Conservation (phyloP, 2,888 invertebrate genomes). For the Eupelmus urozonus region DNA sequence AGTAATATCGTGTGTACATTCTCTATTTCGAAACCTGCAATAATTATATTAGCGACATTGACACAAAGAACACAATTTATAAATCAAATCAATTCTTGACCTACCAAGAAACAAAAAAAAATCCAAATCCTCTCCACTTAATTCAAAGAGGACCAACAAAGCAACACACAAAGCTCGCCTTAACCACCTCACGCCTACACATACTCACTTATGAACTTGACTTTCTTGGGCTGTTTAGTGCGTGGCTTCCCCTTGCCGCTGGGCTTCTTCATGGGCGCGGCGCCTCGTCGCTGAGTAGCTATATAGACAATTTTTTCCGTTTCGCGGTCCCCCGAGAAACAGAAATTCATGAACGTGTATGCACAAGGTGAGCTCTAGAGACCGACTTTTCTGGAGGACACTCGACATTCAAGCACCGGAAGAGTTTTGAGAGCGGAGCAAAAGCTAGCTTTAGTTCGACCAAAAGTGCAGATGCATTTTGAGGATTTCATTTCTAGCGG, state of each 20-base stretch:
- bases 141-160: not conserved
- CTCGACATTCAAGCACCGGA: not conserved
- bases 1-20: too few relatives aligned
- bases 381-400: not conserved
- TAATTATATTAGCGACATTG: too few relatives aligned
- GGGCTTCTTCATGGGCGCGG: conserved; percentile 88
- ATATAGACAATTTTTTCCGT: too few relatives aligned
- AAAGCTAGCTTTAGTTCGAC: too few relatives aligned
- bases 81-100: too few relatives aligned
- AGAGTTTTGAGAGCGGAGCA: not conserved
- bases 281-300: conserved; percentile 71
- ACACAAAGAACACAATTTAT: too few relatives aligned
- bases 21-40: too few relatives aligned
- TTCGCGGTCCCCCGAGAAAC: not conserved
- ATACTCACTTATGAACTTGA: conserved; percentile 94
- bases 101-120: too few relatives aligned
- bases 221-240: conserved; percentile 93
- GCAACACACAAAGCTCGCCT: not conserved
- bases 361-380: too few relatives aligned
- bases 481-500: too few relatives aligned
- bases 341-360: not conserved
- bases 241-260: conserved; percentile 86
- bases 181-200: conserved; percentile 78
- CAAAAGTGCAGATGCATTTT: too few relatives aligned
- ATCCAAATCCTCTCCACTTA: too few relatives aligned